phyloP scores from a whole-genome alignment of 1,140 invertebrate species.

The Atta texana region DNA sequence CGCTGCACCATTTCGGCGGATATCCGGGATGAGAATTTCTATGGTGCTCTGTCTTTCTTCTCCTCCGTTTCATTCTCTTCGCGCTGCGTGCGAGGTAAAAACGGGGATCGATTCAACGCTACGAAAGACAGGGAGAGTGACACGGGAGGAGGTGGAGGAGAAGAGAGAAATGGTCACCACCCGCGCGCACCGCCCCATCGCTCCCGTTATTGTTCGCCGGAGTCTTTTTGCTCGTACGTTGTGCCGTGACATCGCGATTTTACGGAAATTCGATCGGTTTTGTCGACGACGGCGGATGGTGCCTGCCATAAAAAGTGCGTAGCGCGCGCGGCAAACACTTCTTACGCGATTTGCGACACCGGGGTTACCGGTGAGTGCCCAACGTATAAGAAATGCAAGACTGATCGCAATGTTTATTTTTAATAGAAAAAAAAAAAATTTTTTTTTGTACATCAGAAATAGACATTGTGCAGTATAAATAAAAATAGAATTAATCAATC shows the following conservation, averaged over 20 bases:
- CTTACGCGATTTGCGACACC: slow-evolving; percentile 14
- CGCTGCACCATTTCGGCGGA: slow-evolving; percentile 76
- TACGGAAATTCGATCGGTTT: slow-evolving; percentile 84
- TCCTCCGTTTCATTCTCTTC: slow-evolving; percentile 69
- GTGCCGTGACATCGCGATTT: slow-evolving; percentile 80
- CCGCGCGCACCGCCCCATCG: slow-evolving; percentile 62
- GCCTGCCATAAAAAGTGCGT: slow-evolving; percentile 14
- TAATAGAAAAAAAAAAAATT: not conserved
- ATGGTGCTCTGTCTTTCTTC: slow-evolving; percentile 71
- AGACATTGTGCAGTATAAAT: not conserved
- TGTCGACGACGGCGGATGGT: slow-evolving; percentile 51
- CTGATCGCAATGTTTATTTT: not conserved
- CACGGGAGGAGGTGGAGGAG: slow-evolving; percentile 22
- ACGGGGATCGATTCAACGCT: slow-evolving; percentile 77
- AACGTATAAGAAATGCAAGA: not conserved
- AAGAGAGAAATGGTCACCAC: slow-evolving; percentile 28
- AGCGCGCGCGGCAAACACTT: not conserved
- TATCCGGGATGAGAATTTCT: slow-evolving; percentile 82
- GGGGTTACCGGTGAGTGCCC: not conserved
- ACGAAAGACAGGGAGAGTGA: slow-evolving; percentile 60
- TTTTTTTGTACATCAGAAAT: not conserved
- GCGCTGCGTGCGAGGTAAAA: slow-evolving; percentile 75
- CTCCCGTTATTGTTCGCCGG: slow-evolving; percentile 70
- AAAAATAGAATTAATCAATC: not conserved
- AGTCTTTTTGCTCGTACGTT: slow-evolving; percentile 57